Base-by-base conservation (phyloP, 2,888 invertebrate genomes). In the Drosophila meridiana region DNA sequence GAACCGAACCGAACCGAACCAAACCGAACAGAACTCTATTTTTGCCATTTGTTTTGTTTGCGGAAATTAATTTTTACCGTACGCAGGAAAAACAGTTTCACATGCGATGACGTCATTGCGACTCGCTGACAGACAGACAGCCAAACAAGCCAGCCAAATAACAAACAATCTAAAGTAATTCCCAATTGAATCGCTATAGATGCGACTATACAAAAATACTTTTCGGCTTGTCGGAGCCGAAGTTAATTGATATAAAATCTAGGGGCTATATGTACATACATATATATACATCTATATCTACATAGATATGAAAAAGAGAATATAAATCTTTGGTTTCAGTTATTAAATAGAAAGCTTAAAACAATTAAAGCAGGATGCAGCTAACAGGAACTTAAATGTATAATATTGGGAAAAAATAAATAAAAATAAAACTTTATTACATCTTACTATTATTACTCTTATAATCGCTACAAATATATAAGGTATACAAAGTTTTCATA, bases 1-100 rank as follows among this genome's bases (percentile, higher is more conserved):
- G 36, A 40, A 38, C 4, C 34, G 48, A 30, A 50, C 48, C 42
- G 26, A 48, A 20, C 11, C 45, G 32, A 32, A 26, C 9, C 61
- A 45, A 30, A 42, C 32, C 14, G 60, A 59, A 55, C 48, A 34
- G 45, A 69, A 73, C 80, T 79, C 76, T 74, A 76, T 79, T 69
- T 80, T 73, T 67, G 73, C 78, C 57, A 68, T 68, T 79, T 79
- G 76, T 69, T 76, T 76, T 73, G 77, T 73, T 79, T 70, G 78
- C 80, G 76, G 80, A 80, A 73, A 80, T 80, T 80, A 11, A 66
- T 58, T 69, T 78, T 59, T 56, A 66, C 36, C 61, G 66, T 64
- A 78, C 68, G 68, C 68, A 78, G 67, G 57, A 59, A 72, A 52
- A 77, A 64, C 34, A 55, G 65, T 71, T 55, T 58, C 34, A 36